Percentiles rank a stretch among this genome's conserved stretches.
These are phyloP conservation scores for Rhynchomys soricoides DNA, from an alignment of 2,113 vertebrate genomes.

Conservation along the genomic window DNA sequence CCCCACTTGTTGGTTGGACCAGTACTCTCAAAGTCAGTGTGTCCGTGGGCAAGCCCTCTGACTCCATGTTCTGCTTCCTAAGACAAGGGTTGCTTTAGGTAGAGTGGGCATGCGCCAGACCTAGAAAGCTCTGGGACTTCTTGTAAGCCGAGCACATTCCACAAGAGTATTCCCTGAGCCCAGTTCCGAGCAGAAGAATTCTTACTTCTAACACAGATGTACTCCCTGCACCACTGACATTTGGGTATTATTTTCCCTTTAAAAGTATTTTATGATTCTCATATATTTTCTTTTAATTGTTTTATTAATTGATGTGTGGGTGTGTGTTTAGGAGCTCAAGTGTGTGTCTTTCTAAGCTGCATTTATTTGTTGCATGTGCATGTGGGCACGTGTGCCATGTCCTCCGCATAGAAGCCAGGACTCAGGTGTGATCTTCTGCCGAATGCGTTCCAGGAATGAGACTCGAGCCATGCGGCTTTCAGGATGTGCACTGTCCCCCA, in stretches of 20 bases:
- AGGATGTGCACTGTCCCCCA: too few relatives aligned
- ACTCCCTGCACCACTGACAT: not conserved
- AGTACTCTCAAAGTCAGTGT: not conserved
- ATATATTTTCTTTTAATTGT: not conserved
- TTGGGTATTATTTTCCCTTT: not conserved
- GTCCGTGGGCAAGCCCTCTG: not conserved
- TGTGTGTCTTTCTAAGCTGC: not conserved
- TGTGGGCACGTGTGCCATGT: not conserved
- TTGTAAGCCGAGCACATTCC: not conserved
- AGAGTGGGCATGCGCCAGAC: rapidly evolving
- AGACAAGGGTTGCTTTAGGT: not conserved
- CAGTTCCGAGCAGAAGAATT: not conserved
- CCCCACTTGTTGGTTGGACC: rapidly evolving
- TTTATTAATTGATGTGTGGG: not conserved
- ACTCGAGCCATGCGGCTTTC: not conserved
- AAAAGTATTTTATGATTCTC: not conserved
- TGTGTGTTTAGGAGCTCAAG: not conserved
- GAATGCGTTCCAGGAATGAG: not conserved
- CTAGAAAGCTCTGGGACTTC: not conserved
- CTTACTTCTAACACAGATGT: not conserved
- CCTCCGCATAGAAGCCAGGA: not conserved
- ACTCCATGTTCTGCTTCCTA: not conserved
- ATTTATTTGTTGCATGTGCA: not conserved
- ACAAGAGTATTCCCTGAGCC: not conserved
- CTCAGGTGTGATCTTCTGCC: not conserved